Percentiles rank a stretch among this genome's conserved stretches.
These are phyloP conservation scores for Lophura nycthemera DNA, from an alignment of 2,113 vertebrate species.

Conservation along the genomic window DNA sequence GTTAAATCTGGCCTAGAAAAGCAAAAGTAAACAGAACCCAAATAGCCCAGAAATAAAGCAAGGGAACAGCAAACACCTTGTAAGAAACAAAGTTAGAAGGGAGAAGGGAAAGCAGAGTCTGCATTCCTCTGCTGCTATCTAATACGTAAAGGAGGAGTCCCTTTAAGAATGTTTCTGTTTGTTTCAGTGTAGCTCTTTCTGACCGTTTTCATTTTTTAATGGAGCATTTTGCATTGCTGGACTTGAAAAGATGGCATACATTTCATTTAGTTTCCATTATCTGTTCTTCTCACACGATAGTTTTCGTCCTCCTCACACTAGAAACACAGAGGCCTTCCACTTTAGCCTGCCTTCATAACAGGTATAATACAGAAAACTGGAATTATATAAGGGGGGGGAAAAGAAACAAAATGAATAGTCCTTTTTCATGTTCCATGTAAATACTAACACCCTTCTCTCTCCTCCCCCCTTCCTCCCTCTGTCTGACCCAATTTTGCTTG, in stretches of 20 bases:
- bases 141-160: neutral
- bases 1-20: neutral
- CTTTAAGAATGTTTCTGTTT: neutral
- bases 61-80: neutral
- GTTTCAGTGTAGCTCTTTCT: neutral
- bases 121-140: neutral
- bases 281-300: neutral
- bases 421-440: neutral
- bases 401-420: neutral
- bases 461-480: neutral
- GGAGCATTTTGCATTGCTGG: neutral
- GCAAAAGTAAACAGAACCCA: neutral
- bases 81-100: neutral
- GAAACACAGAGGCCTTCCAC: neutral
- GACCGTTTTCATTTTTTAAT: neutral
- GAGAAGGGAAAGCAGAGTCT: neutral
- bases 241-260: neutral
- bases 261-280: neutral
- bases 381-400: rapidly evolving
- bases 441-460: slow-evolving; percentile 40
- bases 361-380: neutral
- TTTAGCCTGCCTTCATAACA: neutral
- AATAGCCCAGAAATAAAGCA: neutral
- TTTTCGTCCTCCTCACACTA: neutral
- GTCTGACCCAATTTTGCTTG: slow-evolving; percentile 43